phyloP scores from a whole-genome alignment of 1,140 invertebrate genomes.

The Mizuhopecten yessoensis region DNA sequence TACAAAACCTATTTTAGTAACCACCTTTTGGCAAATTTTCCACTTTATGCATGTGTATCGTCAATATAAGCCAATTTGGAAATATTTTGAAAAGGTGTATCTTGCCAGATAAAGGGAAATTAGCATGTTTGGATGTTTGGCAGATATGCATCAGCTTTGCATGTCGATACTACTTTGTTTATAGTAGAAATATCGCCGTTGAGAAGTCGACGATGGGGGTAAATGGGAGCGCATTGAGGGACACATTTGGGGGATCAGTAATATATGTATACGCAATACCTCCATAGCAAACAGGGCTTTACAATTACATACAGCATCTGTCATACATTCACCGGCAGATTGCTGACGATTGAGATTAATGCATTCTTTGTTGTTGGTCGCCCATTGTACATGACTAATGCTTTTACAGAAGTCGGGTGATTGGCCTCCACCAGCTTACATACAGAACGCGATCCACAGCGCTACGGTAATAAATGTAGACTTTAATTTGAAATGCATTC shows the following conservation, averaged over 20 bases:
- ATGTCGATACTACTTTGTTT: neutral
- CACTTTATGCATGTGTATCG: neutral
- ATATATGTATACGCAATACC: neutral
- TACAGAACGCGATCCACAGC: neutral
- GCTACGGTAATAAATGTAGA: neutral
- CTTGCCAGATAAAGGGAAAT: neutral
- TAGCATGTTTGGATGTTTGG: neutral
- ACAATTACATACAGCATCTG: conserved; percentile 34
- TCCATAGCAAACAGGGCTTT: neutral
- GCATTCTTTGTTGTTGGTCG: conserved; percentile 26
- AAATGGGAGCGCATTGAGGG: neutral
- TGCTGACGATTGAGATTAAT: neutral
- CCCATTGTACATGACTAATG: conserved; percentile 13
- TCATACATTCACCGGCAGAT: conserved; percentile 23
- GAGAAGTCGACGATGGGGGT: conserved; percentile 18
- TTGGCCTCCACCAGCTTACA: neutral
- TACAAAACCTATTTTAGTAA: neutral
- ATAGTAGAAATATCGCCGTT: neutral
- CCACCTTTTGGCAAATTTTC: neutral
- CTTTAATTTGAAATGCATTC: neutral
- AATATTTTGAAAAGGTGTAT: neutral
- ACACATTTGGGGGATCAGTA: conserved; percentile 25
- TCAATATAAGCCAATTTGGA: neutral
- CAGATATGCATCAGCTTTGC: neutral
- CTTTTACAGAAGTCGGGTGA: neutral